Conservation (phyloP, 2,797 vertebrate species). For the Hyperoplus immaculatus region DNA sequence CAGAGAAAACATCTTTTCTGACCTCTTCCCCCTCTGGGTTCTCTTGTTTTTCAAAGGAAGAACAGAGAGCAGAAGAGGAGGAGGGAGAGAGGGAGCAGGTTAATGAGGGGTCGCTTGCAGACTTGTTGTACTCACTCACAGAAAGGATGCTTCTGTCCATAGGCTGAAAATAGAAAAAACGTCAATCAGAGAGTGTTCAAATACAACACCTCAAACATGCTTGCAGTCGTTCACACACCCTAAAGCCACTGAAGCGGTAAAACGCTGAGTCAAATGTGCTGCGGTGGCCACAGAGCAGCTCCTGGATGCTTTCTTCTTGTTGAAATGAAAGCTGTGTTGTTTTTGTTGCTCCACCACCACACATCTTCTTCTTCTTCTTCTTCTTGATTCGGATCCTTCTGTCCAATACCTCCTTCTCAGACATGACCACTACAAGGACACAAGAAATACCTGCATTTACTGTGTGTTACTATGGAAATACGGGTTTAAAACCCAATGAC, state of each 20-base stretch:
- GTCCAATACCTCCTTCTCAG: constrained; percentile 83
- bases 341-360: neutral
- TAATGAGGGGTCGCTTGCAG: neutral
- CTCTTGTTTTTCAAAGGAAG: constrained; percentile 13
- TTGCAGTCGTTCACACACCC: constrained; percentile 57
- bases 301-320: constrained; percentile 78
- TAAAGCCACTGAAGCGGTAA: constrained; percentile 83
- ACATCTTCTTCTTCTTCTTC: constrained; percentile 63
- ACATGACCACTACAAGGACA: constrained; percentile 87
- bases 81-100: constrained; percentile 12
- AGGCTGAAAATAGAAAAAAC: constrained; percentile 61
- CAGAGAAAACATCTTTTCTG: constrained; percentile 63
- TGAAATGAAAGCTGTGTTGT: constrained; percentile 72
- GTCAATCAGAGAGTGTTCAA: neutral
- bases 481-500: neutral
- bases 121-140: constrained; percentile 21
- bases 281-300: constrained; percentile 81
- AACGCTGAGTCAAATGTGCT: constrained; percentile 85
- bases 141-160: constrained; percentile 72
- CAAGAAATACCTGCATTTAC: neutral
- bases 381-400: constrained; percentile 82
- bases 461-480: neutral
- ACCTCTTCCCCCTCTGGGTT: neutral
- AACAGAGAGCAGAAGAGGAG: constrained; percentile 7
- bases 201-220: constrained; percentile 4